These are phyloP conservation scores for Epizoanthus illoricatus DNA, from an alignment of 92 coral and sea anemone genomes.

Conservation along the genomic window DNA sequence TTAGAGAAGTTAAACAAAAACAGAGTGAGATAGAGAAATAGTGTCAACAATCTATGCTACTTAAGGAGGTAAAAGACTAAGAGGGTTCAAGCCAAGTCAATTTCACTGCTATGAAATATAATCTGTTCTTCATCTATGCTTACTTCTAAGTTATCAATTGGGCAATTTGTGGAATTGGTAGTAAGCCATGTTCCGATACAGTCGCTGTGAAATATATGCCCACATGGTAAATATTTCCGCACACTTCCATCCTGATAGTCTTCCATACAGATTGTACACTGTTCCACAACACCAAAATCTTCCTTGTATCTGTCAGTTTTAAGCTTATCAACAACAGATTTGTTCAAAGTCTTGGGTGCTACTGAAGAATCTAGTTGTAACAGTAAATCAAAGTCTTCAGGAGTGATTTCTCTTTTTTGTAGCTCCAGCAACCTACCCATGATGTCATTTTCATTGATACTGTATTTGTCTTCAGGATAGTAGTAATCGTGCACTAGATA, in stretches of 20 bases:
- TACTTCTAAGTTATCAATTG: slow-evolving; percentile 86
- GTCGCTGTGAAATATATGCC: slow-evolving; percentile 75
- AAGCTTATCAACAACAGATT: slow-evolving; percentile 53
- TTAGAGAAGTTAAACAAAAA: no score
- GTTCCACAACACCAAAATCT: slow-evolving; percentile 20
- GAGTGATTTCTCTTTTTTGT: slow-evolving; percentile 86
- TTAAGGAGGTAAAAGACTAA: no score
- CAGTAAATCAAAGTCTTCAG: slow-evolving; percentile 88
- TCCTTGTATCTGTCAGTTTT: slow-evolving; percentile 52
- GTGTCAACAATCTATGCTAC: no score
- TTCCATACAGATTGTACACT: slow-evolving; percentile 87
- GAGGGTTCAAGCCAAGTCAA: no score
- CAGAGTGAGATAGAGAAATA: no score
- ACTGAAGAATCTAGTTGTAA: slow-evolving; percentile 76
- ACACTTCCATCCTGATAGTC: slow-evolving; percentile 66
- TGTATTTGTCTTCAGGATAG: slow-evolving; percentile 21
- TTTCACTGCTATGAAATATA: no score
- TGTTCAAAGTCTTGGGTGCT: slow-evolving; percentile 70
- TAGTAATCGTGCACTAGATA: no score
- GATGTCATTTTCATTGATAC: slow-evolving; percentile 34
- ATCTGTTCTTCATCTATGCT: no score
- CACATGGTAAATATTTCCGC: slow-evolving; percentile 68
- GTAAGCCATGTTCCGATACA: slow-evolving; percentile 85
- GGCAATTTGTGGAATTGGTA: slow-evolving; percentile 79
- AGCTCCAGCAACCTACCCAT: slow-evolving; percentile 45